Conservation (phyloP, 2,113 vertebrate species). For the Hystrix brachyura region DNA sequence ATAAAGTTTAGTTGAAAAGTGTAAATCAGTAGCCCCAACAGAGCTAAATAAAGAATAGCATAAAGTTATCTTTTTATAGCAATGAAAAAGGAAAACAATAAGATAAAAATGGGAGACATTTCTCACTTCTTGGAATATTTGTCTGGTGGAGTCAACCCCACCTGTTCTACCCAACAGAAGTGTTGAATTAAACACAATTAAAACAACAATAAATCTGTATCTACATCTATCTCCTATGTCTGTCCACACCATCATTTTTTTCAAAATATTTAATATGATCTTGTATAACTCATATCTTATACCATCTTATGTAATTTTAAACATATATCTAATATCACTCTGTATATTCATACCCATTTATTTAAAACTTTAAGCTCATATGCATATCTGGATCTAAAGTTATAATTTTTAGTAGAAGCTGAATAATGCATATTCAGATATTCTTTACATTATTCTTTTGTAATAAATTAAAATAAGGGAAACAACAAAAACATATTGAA, state of each 20-base stretch:
- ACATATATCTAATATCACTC: background rate
- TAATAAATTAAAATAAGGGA: background rate
- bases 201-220: background rate
- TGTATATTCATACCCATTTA: background rate
- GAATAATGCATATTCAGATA: background rate
- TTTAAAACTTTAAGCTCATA: background rate
- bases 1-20: background rate
- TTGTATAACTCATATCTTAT: background rate
- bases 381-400: background rate
- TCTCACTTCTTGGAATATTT: background rate
- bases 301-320: background rate
- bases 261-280: background rate
- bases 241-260: background rate
- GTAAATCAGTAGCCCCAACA: background rate
- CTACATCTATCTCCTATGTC: background rate
- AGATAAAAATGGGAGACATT: background rate
- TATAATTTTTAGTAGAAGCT: background rate
- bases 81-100: background rate
- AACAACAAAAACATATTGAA: background rate
- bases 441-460: background rate
- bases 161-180: background rate
- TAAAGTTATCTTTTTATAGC: background rate
- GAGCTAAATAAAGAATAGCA: background rate
- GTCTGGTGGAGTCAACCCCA: background rate
- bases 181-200: background rate